Evolutionary conservation across 2,797 vertebrate species (phyloP).

Genomic region (Prionace glauca): DNA sequence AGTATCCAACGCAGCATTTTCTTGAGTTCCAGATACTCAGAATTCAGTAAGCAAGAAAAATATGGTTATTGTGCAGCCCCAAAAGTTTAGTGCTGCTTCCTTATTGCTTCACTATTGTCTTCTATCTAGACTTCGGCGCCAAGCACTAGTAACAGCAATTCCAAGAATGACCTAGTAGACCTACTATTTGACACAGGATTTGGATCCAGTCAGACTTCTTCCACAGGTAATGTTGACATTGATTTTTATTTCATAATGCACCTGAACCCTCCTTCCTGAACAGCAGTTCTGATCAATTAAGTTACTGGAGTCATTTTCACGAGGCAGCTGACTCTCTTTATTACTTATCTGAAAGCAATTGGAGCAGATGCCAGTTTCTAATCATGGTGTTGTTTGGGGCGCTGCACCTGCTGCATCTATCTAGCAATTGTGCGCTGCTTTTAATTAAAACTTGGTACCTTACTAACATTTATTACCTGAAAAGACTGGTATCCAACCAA

Average conservation of each 20-base stretch:
- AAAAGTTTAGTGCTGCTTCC: not conserved
- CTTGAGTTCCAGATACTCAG: not conserved
- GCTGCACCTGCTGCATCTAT: slow-evolving; percentile 5
- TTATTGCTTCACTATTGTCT: slow-evolving; percentile 38
- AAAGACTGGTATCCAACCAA: not conserved
- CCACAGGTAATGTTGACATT: slow-evolving; percentile 60
- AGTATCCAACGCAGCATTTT: not conserved
- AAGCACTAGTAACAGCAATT: slow-evolving; percentile 59
- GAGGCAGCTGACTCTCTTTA: slow-evolving; percentile 16
- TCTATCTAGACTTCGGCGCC: slow-evolving; percentile 65
- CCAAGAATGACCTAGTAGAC: slow-evolving; percentile 71
- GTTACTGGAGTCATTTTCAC: not conserved
- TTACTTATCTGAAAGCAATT: slow-evolving; percentile 31
- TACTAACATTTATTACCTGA: slow-evolving; percentile 15
- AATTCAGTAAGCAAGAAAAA: not conserved
- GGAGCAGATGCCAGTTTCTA: slow-evolving; percentile 21
- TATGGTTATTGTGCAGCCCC: not conserved
- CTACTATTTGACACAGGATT: slow-evolving; percentile 70
- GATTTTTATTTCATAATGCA: not conserved
- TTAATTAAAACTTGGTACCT: slow-evolving; percentile 27
- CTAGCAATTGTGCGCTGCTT: not conserved
- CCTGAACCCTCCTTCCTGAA: slow-evolving; percentile 13
- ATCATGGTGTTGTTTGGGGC: not conserved
- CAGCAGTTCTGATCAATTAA: slow-evolving; percentile 23
- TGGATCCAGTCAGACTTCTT: slow-evolving; percentile 54